A percentile compares a stretch with the other conserved stretches of the same genome.
phyloP scores from a whole-genome alignment of 2,888 invertebrate species.

The Kryphioiulus occultus region DNA sequence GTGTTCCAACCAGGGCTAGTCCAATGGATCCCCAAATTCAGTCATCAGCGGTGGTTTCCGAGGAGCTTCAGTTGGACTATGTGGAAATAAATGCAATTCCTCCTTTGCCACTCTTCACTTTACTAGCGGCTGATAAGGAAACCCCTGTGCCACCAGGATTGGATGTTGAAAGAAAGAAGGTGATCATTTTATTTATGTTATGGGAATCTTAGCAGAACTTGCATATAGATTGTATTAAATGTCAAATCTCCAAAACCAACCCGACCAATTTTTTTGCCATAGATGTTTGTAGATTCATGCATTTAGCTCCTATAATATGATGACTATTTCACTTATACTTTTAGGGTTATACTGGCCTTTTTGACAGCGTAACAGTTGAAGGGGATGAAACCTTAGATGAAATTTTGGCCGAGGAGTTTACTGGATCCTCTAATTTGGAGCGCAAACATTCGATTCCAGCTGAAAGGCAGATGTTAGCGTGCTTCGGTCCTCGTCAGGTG shows the following conservation, averaged over 20 bases:
- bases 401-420: slow-evolving; percentile 70
- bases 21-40: slow-evolving; percentile 75
- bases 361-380: slow-evolving; percentile 69
- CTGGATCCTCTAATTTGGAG: slow-evolving; percentile 59
- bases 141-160: slow-evolving; percentile 54
- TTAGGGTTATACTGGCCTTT: slow-evolving; percentile 88
- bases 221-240: too few relatives aligned
- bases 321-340: neutral
- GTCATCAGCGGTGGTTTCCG: slow-evolving; percentile 78
- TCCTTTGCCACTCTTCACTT: slow-evolving; percentile 94
- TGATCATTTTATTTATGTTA: neutral
- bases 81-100: slow-evolving; percentile 98
- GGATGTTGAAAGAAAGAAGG: slow-evolving; percentile 49
- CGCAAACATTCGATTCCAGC: slow-evolving; percentile 52
- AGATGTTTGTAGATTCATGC: neutral
- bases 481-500: slow-evolving; percentile 86
- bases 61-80: slow-evolving; percentile 89
- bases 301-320: neutral
- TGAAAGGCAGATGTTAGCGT: slow-evolving; percentile 65
- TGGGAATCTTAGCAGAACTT: too few relatives aligned
- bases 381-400: slow-evolving; percentile 77
- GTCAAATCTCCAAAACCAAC: too few relatives aligned
- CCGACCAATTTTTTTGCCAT: too few relatives aligned
- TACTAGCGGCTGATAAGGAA: slow-evolving; percentile 85
- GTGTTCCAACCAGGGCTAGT: slow-evolving; percentile 53